Base-by-base conservation (phyloP, 1,140 invertebrate genomes). In the Trypoxylus dichotomus region DNA sequence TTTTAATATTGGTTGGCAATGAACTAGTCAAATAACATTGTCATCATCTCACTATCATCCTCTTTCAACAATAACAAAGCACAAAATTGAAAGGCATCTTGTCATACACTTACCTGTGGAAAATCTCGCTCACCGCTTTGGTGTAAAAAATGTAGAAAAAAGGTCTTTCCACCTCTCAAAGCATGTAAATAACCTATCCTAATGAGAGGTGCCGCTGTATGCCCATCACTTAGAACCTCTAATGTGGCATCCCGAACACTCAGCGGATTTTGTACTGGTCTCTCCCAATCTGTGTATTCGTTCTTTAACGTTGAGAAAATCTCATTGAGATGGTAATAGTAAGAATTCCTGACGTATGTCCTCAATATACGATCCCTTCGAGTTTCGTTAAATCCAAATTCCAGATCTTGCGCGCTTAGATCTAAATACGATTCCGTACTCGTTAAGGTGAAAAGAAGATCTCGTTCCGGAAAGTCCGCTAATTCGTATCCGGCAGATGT, bases 211-310 rank as follows among this genome's bases (percentile, higher is more conserved):
- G 95, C 93, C 1, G 92, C 93, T 3, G 94, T 95, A 81, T 95
- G 93, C 0, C 94, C 94, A 85, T 96, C 95, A 83, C 94, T 94
- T n/a, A 96, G 86, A 54, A 95, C 91, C 84, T 92, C 91, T 42
- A 94, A 85, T 7, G 92, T 92, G 37, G 92, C 91, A 85, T 94
- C 93, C n/a, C 94, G 87, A 11, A 94, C 91, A 82, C 91, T 93
- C 79, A 93, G 86, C 58, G 93, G 94, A 88, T 90, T 95, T 85
- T 90, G 92, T 83, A 80, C 93, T 86, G 79, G 94, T 81, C 92
- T 90, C 84, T 96, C 95, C 95, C 95, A 97, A 85, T 97, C 95
- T 63, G 95, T 97, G 87, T 97, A 97, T 85, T 97, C 95, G 85
- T 97, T 97, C 86, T 95, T 94, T 74, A 97, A 88, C 32, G 95